Evolutionary conservation across 1,140 invertebrate species (phyloP).

Genomic region (Drosophila takahashii): DNA sequence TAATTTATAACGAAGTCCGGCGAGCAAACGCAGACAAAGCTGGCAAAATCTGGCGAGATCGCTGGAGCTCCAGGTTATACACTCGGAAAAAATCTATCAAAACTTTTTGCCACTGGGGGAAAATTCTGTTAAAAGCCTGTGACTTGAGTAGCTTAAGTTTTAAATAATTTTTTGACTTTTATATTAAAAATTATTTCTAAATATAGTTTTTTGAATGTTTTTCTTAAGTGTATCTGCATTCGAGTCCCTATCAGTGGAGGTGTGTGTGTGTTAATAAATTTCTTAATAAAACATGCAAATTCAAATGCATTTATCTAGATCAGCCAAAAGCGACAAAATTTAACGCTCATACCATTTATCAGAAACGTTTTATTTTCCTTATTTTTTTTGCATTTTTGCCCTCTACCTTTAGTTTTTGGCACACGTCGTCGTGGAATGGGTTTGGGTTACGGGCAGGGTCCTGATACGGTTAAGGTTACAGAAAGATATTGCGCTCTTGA

Average conservation of each 20-base stretch:
- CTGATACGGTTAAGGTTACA: constrained; percentile 55
- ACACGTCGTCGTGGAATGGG: constrained; percentile 57
- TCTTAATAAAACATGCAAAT: constrained; percentile 83
- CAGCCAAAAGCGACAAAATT: constrained; percentile 82
- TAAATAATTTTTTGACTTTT: too few species aligned
- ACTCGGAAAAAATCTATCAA: constrained; percentile 18
- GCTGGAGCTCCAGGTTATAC: neutral
- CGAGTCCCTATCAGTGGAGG: constrained; percentile 26
- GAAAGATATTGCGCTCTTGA: constrained; percentile 34
- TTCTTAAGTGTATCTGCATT: constrained; percentile 12
- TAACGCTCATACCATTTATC: constrained; percentile 78
- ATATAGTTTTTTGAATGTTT: neutral
- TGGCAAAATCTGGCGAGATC: constrained; percentile 29
- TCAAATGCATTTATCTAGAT: constrained; percentile 84
- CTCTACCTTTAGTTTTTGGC: constrained; percentile 56
- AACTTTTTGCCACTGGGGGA: too few species aligned
- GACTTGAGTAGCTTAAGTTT: too few species aligned
- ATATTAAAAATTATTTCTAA: neutral
- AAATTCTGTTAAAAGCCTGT: too few species aligned
- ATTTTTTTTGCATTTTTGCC: constrained; percentile 32
- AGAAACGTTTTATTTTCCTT: constrained; percentile 48
- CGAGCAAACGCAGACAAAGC: constrained; percentile 36
- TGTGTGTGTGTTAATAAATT: constrained; percentile 76
- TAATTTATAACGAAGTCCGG: constrained; percentile 81
- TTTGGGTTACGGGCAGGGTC: constrained; percentile 49